phyloP scores from a whole-genome alignment of 2,797 vertebrate species.

The Nannoperca obscura region DNA sequence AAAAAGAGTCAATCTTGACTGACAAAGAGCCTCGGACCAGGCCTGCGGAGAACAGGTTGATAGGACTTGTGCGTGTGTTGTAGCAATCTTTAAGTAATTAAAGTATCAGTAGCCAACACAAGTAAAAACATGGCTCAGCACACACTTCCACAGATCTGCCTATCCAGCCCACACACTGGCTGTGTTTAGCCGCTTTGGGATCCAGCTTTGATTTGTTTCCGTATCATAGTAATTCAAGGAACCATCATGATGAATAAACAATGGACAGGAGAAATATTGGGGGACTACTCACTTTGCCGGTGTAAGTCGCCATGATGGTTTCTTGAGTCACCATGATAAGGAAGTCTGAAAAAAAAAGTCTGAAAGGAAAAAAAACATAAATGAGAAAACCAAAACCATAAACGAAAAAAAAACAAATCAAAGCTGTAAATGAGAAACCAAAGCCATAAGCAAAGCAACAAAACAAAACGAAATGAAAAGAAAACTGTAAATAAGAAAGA shows the following conservation, averaged over 20 bases:
- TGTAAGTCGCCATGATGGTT: slow-evolving; percentile 76
- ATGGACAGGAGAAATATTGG: slow-evolving; percentile 61
- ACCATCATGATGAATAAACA: slow-evolving; percentile 68
- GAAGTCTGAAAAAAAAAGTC: slow-evolving; percentile 75
- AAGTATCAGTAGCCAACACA: slow-evolving; percentile 13
- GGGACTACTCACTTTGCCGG: slow-evolving; percentile 74
- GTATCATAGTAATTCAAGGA: slow-evolving; percentile 67
- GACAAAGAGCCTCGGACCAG: slow-evolving; percentile 10
- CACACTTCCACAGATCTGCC: slow-evolving; percentile 27
- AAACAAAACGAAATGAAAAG: slow-evolving; percentile 42
- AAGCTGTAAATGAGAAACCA: slow-evolving; percentile 64
- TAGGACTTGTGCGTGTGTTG: slow-evolving; percentile 20
- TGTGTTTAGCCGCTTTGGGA: slow-evolving; percentile 19
- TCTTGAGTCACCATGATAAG: slow-evolving; percentile 78
- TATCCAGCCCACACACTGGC: background rate
- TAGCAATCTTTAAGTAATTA: slow-evolving; percentile 15
- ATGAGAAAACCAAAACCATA: slow-evolving; percentile 72
- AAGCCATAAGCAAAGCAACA: slow-evolving; percentile 57
- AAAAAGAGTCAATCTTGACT: background rate
- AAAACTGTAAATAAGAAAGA: slow-evolving; percentile 44
- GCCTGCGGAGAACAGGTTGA: slow-evolving; percentile 7
- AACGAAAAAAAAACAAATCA: slow-evolving; percentile 45
- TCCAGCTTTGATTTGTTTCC: slow-evolving; percentile 48
- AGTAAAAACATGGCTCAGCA: slow-evolving; percentile 25
- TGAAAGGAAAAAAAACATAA: slow-evolving; percentile 72